phyloP scores from a whole-genome alignment of 1,140 invertebrate genomes.

The Platyscapa corneri region DNA sequence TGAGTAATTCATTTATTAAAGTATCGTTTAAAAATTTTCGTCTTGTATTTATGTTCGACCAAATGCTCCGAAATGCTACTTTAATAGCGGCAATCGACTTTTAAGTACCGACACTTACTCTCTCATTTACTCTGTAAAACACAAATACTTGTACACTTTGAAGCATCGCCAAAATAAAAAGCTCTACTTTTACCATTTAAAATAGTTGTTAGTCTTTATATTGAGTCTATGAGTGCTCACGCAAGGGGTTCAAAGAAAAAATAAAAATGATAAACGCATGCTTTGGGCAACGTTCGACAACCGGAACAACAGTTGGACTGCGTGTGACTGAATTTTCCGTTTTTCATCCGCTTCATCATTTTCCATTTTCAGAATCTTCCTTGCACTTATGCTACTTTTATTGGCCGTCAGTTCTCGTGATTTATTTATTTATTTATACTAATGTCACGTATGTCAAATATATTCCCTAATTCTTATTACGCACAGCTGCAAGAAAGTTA shows the following conservation, averaged over 20 bases:
- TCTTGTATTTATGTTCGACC: too few species aligned
- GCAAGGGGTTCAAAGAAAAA: constrained; percentile 18
- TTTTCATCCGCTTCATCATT: constrained; percentile 39
- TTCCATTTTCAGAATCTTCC: neutral
- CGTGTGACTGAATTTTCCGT: constrained; percentile 13
- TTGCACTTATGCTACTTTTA: neutral
- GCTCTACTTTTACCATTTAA: neutral
- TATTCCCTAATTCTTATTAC: too few species aligned
- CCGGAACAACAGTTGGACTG: constrained; percentile 41
- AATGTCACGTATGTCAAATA: neutral
- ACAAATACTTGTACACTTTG: constrained; percentile 11
- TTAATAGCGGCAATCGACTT: neutral
- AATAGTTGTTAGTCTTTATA: constrained; percentile 35
- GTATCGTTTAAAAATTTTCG: too few species aligned
- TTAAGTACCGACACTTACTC: neutral
- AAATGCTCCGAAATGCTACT: neutral
- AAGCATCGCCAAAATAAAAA: constrained; percentile 22
- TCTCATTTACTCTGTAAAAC: neutral
- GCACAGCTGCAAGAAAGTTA: neutral
- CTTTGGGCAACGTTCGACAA: constrained; percentile 62
- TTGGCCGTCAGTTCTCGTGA: neutral
- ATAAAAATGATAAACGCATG: constrained; percentile 57
- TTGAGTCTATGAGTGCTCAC: constrained; percentile 43
- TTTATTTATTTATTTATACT: neutral
- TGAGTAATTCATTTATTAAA: too few species aligned